Evolutionary conservation across 2,888 invertebrate species (phyloP), one percentile per base, ranked within the genome.

Genomic region (Pseudococcus longispinus): DNA sequence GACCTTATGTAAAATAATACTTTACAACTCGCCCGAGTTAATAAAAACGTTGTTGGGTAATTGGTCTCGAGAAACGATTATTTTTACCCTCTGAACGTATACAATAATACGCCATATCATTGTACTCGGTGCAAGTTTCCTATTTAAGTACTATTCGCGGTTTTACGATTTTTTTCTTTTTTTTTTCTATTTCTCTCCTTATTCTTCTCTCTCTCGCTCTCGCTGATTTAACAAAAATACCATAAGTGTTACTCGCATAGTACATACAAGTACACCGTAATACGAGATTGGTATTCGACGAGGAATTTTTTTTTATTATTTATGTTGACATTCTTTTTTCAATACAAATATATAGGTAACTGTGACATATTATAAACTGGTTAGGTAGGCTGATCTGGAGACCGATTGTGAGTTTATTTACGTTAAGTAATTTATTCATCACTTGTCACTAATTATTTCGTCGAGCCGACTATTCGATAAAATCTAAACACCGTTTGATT

Each of bases 301-400:
- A 20, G 60, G 60, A 60, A 55, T 55, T 55, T 60, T 23, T 51
- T 13, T 60, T 23, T 9, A 37, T 60, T 60, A 60, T 23, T 60
- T 23, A 60, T 23, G 23, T 20, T 23, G 23, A 60, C 60, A 60
- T 60, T 60, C 23, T 60, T 60, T 13, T 23, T 60, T 60, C 60
- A n/a, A 60, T 60, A 55, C 60, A 23, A 60, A 23, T 60, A 23
- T 23, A 60, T 60, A 60, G 60, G 60, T 60, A 60, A 60, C 13
- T 60, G 60, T 60, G 60, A 13, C 60, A 60, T 23, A 60, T 60
- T 60, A 60, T 60, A 60, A 60, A 60, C 60, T 60, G 60, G 60
- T 60, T 60, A 11, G 60, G 60, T 60, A 60, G 60, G 60, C 23
- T 60, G 23, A 60, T 23, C 60, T 60, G 6, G 13, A 51, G 18